Evolutionary conservation across 2,888 invertebrate genomes (phyloP).

Genomic region (Leptothorax acervorum): DNA sequence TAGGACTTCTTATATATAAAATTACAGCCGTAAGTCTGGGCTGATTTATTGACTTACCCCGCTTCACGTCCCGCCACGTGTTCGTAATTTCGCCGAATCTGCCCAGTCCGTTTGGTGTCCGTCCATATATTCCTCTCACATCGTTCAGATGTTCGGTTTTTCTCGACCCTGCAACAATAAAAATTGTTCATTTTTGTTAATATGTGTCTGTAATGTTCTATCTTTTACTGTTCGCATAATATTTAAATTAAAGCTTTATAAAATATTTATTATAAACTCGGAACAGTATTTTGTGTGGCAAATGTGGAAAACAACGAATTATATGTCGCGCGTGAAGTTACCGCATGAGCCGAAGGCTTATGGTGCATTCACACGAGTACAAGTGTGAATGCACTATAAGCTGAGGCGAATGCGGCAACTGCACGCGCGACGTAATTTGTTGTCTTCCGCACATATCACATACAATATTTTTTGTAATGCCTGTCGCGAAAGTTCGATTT

Average conservation of each 20-base stretch:
- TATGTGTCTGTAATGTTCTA: background rate
- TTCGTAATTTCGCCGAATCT: conserved; percentile 83
- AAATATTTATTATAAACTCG: background rate
- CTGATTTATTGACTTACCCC: conserved; percentile 78
- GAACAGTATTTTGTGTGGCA: background rate
- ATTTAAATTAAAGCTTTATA: background rate
- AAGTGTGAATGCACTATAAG: no score
- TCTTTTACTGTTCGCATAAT: background rate
- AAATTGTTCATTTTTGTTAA: background rate
- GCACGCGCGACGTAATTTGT: no score
- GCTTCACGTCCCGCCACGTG: conserved; percentile 84
- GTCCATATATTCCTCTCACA: conserved; percentile 77
- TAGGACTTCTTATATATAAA: conserved; percentile 13
- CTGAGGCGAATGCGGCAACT: no score
- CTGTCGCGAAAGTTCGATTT: no score
- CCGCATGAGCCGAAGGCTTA: no score
- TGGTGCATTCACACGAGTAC: no score
- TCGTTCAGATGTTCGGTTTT: conserved; percentile 68
- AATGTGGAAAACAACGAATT: no score
- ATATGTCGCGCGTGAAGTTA: no score
- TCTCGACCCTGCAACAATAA: conserved; percentile 70
- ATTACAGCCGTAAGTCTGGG: background rate
- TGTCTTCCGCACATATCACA: no score
- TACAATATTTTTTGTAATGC: no score
- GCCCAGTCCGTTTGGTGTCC: conserved; percentile 72